Percentiles rank a stretch among this genome's conserved stretches.
Conservation (phyloP, 2,888 invertebrate genomes). For the Tipula helvola region DNA sequence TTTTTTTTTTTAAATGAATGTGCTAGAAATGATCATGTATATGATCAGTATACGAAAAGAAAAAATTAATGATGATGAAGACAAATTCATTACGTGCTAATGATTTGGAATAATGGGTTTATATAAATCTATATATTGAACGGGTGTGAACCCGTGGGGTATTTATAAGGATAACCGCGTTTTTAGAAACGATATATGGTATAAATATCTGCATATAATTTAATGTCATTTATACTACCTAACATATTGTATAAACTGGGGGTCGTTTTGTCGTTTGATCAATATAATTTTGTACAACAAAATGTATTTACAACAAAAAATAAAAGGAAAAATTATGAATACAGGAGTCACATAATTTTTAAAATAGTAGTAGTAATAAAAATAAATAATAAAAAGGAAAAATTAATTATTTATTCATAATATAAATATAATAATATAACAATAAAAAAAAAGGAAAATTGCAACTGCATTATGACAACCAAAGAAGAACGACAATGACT, state of each 20-base stretch:
- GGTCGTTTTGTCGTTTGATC: not conserved
- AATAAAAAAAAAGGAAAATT: not conserved
- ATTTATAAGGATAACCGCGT: not conserved
- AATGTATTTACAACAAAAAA: not conserved
- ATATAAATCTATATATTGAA: not conserved
- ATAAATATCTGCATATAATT: not conserved
- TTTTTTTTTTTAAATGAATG: constrained; percentile 7
- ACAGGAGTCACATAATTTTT: not conserved
- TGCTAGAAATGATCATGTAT: not conserved
- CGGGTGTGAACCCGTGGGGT: constrained; percentile 4
- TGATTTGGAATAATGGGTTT: not conserved
- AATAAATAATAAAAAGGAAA: not conserved
- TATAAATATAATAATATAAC: not conserved
- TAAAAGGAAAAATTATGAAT: not conserved
- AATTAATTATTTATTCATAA: constrained; percentile 4
- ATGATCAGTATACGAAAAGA: constrained; percentile 4
- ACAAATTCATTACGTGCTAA: not conserved
- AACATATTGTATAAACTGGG: not conserved
- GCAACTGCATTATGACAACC: constrained; percentile 4
- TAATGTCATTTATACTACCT: not conserved
- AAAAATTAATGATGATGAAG: constrained; percentile 4
- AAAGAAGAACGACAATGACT: not conserved
- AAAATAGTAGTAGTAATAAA: not conserved
- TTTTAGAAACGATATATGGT: not conserved
- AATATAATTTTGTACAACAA: not conserved